These are phyloP conservation scores for Taxidea taxus DNA, from an alignment of 2,113 vertebrate species.

Conservation along the genomic window DNA sequence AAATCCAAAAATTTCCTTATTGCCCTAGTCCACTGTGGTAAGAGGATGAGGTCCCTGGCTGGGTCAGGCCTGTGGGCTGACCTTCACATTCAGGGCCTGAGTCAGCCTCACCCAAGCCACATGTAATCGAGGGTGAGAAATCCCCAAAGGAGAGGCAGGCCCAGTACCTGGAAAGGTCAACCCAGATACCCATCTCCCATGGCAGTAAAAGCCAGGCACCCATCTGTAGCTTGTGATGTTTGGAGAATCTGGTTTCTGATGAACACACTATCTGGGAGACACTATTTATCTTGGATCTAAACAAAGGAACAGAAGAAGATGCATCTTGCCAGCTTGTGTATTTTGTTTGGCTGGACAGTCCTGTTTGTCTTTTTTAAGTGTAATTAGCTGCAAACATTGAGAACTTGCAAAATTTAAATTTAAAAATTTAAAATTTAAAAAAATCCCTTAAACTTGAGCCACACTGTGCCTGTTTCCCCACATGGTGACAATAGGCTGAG, in stretches of 20 bases:
- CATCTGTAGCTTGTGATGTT: background rate
- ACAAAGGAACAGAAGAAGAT: background rate
- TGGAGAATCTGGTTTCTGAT: background rate
- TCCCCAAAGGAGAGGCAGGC: background rate
- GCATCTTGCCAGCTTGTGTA: background rate
- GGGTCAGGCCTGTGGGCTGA: background rate
- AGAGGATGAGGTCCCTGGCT: background rate
- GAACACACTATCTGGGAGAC: background rate
- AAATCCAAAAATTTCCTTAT: background rate
- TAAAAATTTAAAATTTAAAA: too few relatives aligned
- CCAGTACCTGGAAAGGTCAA: background rate
- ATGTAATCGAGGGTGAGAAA: background rate
- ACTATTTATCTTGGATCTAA: background rate
- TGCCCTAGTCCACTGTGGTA: background rate
- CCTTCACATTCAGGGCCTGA: background rate
- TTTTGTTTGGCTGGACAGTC: background rate
- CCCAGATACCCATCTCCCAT: background rate
- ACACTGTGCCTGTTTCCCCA: background rate
- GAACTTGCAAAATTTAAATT: background rate
- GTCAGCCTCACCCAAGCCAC: background rate
- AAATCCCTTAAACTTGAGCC: background rate
- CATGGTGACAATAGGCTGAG: background rate
- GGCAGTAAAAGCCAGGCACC: background rate
- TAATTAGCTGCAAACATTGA: background rate
- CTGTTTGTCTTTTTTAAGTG: background rate